A percentile compares a stretch with the other conserved stretches of the same genome.
Conservation (phyloP, 2,797 vertebrate genomes). For the Phylloscopus collybita region DNA sequence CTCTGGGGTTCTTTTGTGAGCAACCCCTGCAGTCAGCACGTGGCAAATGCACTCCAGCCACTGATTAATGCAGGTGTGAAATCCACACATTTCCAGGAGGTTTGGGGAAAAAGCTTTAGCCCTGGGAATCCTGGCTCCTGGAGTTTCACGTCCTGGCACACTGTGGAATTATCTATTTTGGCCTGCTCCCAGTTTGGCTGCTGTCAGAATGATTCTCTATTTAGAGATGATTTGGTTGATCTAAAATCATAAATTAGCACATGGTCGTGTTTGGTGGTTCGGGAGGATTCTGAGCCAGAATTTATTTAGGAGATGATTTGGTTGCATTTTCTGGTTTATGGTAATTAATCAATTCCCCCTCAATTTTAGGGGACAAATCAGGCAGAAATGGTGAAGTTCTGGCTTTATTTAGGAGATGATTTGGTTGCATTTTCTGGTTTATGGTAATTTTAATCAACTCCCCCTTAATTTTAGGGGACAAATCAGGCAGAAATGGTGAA, state of each 20-base stretch:
- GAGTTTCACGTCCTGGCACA: neutral
- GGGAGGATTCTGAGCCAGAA: neutral
- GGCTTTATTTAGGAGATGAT: neutral
- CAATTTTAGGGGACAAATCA: neutral
- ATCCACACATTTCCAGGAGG: neutral
- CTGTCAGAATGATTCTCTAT: neutral
- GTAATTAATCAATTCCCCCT: neutral
- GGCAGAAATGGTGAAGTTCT: neutral
- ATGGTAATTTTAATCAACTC: neutral
- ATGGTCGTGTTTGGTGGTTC: neutral
- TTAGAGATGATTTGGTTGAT: too few relatives aligned
- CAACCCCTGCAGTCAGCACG: neutral
- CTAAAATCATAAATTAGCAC: neutral
- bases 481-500: neutral
- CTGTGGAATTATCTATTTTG: neutral
- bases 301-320: neutral
- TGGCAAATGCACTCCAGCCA: slow-evolving; percentile 28
- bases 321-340: neutral
- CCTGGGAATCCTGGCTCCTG: slow-evolving; percentile 31
- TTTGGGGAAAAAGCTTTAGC: slow-evolving; percentile 28
- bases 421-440: neutral
- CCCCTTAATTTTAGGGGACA: too few relatives aligned
- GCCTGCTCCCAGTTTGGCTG: neutral
- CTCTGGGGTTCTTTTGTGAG: slow-evolving; percentile 74
- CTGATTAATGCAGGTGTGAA: neutral